A percentile compares a stretch with the other conserved stretches of the same genome.
phyloP scores from a whole-genome alignment of 1,140 invertebrate species.

The Bombus turneri region DNA sequence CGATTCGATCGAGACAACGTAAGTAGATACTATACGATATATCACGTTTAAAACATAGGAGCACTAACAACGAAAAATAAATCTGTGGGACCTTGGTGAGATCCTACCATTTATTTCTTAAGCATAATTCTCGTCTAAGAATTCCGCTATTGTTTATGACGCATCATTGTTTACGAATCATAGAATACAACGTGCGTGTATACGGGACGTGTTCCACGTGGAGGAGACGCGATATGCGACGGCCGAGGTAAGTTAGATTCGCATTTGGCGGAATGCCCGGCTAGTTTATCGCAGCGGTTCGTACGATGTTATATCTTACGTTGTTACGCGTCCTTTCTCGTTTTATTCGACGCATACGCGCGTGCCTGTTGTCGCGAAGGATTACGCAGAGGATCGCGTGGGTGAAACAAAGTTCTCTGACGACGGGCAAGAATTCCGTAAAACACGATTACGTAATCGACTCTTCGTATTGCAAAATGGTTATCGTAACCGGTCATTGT shows the following conservation, averaged over 20 bases:
- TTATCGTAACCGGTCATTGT: not conserved
- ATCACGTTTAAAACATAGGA: no score
- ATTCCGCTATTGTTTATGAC: not conserved
- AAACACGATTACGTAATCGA: not conserved
- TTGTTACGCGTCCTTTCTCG: not conserved
- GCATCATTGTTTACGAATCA: slow-evolving; percentile 23
- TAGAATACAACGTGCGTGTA: not conserved
- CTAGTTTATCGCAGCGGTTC: not conserved
- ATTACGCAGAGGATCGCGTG: slow-evolving; percentile 12
- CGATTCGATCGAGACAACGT: no score
- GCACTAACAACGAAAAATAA: no score
- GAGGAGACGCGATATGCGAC: not conserved
- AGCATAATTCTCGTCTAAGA: not conserved
- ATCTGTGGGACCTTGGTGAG: no score
- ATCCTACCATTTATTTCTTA: no score
- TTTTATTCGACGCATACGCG: slow-evolving; percentile 7
- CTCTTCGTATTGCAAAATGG: not conserved
- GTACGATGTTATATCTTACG: not conserved
- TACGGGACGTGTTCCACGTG: not conserved
- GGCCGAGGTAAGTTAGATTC: not conserved
- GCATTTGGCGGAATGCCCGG: slow-evolving; percentile 14
- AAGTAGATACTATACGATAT: no score
- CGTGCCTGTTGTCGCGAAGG: not conserved
- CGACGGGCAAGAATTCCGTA: not conserved
- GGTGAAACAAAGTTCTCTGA: slow-evolving; percentile 27